Evolutionary conservation across 1,140 invertebrate species (phyloP).

Genomic region (Papilio dardanus): DNA sequence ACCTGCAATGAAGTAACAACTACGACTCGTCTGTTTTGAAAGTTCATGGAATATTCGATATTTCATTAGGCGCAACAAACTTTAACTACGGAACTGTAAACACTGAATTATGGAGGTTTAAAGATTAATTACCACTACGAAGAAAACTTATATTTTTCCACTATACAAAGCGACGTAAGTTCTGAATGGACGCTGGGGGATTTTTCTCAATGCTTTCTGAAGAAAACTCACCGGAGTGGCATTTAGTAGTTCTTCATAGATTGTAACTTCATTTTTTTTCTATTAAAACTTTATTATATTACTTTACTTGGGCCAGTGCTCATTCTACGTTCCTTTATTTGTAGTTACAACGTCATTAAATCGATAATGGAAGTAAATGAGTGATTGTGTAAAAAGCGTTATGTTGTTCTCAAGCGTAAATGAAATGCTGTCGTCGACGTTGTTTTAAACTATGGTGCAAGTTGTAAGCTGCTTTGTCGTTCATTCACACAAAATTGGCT

Average conservation of each 20-base stretch:
- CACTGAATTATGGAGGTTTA: neutral
- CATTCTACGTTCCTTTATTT: neutral
- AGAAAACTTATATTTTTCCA: no score
- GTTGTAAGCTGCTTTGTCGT: neutral
- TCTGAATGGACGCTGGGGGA: neutral
- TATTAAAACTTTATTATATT: neutral
- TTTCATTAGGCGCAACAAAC: neutral
- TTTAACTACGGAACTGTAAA: neutral
- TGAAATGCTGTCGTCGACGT: neutral
- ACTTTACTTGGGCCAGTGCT: neutral
- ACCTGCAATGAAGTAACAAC: neutral
- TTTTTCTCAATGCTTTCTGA: neutral
- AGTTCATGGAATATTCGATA: neutral
- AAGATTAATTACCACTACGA: conserved; percentile 4
- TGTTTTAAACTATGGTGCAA: neutral
- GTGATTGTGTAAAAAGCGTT: conserved; percentile 2
- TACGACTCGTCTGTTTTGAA: neutral
- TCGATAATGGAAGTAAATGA: neutral
- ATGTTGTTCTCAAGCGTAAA: neutral
- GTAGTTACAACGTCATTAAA: neutral
- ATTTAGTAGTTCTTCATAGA: neutral
- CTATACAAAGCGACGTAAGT: no score
- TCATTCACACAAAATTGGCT: neutral
- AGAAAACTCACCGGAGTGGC: neutral
- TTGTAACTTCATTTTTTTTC: neutral